These are phyloP conservation scores for Chelidonichthys spinosus DNA, from an alignment of 2,797 vertebrate genomes.

Conservation along the genomic window DNA sequence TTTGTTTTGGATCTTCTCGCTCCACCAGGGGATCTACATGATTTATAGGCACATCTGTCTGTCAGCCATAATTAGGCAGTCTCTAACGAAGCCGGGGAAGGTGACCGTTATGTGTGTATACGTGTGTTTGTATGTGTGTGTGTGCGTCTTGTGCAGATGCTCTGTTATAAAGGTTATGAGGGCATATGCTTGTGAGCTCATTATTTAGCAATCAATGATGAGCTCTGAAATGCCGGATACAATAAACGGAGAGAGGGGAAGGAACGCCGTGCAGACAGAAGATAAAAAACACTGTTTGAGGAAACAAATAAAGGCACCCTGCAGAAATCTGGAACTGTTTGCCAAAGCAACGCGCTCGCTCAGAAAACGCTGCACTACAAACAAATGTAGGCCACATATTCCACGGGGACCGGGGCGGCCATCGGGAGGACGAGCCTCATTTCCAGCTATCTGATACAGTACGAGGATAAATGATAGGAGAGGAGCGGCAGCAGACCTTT, in stretches of 20 bases:
- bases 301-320: slow-evolving; percentile 9
- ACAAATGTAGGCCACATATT: slow-evolving; percentile 83
- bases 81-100: slow-evolving; percentile 77
- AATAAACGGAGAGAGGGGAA: not conserved
- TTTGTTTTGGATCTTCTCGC: slow-evolving; percentile 71
- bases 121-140: not conserved
- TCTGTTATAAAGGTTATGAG: slow-evolving; percentile 39
- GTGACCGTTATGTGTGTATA: slow-evolving; percentile 64
- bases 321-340: slow-evolving; percentile 49
- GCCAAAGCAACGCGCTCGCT: slow-evolving; percentile 38
- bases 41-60: slow-evolving; percentile 82
- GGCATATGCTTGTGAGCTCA: slow-evolving; percentile 20
- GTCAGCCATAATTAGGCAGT: slow-evolving; percentile 75
- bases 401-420: slow-evolving; percentile 71
- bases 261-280: not conserved
- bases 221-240: slow-evolving; percentile 9
- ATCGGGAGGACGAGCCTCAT: slow-evolving; percentile 70
- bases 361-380: slow-evolving; percentile 65
- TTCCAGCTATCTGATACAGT: slow-evolving; percentile 69
- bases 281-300: slow-evolving; percentile 7
- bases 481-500: slow-evolving; percentile 30
- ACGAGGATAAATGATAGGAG: slow-evolving; percentile 54
- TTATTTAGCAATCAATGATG: slow-evolving; percentile 40
- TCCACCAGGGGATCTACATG: slow-evolving; percentile 63
- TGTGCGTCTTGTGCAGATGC: slow-evolving; percentile 35